A percentile compares a stretch with the other conserved stretches of the same genome.
These are phyloP conservation scores for Gavia stellata DNA, from an alignment of 2,113 vertebrate genomes.

Conservation along the genomic window DNA sequence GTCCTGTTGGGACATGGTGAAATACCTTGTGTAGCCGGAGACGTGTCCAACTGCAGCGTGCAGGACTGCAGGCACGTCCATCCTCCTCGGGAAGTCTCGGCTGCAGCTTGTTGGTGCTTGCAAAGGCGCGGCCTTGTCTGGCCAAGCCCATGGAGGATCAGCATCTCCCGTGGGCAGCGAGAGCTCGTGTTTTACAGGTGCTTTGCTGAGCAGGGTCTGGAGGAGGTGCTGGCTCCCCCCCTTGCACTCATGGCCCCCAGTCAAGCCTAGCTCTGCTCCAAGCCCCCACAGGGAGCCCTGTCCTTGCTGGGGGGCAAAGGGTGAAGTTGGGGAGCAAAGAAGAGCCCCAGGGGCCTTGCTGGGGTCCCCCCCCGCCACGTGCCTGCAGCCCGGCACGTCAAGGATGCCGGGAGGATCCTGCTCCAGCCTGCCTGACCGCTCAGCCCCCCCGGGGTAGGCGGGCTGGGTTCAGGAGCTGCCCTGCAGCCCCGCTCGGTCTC, in stretches of 20 bases:
- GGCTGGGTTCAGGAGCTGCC: neutral
- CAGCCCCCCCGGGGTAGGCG: fast-evolving
- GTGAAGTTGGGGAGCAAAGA: neutral
- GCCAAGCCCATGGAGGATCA: neutral
- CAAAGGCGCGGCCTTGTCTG: neutral
- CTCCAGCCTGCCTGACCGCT: neutral
- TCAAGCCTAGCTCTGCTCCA: no score
- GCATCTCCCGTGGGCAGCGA: neutral
- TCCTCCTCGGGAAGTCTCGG: neutral
- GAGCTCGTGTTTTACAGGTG: no score
- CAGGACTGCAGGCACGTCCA: neutral
- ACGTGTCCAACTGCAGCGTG: neutral
- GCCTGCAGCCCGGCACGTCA: fast-evolving
- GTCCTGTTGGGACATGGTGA: fast-evolving
- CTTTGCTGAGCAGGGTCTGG: fast-evolving
- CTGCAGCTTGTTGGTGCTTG: neutral
- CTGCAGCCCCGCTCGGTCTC: fast-evolving
- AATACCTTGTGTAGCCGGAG: neutral
- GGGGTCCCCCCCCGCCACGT: neutral
- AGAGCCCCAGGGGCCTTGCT: neutral
- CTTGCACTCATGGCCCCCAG: neutral
- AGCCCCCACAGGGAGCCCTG: fast-evolving
- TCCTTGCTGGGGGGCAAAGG: fast-evolving
- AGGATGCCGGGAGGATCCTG: neutral
- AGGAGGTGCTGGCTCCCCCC: neutral